Evolutionary conservation across 2,797 vertebrate species (phyloP), one percentile per base, ranked within the genome.

Genomic region (Trachops cirrhosus): DNA sequence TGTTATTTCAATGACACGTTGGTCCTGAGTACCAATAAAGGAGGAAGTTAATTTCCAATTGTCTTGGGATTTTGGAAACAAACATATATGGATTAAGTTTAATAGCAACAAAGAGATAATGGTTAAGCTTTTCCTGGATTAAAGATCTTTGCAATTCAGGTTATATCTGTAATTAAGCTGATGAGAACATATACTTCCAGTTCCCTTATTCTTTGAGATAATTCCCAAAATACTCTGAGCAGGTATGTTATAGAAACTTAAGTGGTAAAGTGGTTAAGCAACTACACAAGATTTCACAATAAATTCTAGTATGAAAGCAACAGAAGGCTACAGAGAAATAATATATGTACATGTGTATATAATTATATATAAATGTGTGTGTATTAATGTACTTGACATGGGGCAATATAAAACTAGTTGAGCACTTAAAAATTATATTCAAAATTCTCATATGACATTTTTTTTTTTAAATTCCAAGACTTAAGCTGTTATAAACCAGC

Each of bases 91-190:
- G 89, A 89, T 87, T 93, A 95, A 78, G 48, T 70, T 91, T 89
- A 93, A 85, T 29, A 94, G 77, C 5, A 71, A 62, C 54, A 89
- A 96, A 37, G 79, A 95, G 44, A 87, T 59, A 86, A 95, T 19
- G 29, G 78, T 54, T 74, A 64, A 91, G 79, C 92, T 26, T 87
- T 75, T 57, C 39, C 15, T 37, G 57, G 73, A 95, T 92, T 96
- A 85, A 92, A 92, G 59, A 79, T 71, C 67, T 94, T 89, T 62
- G 19, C 24, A 93, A 62, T 92, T 93, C 62, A 90, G n/a, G 68
- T 62, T 96, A 19, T 71, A 89, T 92, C 32, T 94, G 75, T 83
- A 62, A 94, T 85, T 95, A 91, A 87, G 11, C 32, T 94, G 44
- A 85, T 26, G 52, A 88, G 54, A 93, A 57, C 21, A 44, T 44